These are phyloP conservation scores for Anser brachyrhynchus DNA, from an alignment of 2,113 vertebrate genomes.

Conservation along the genomic window DNA sequence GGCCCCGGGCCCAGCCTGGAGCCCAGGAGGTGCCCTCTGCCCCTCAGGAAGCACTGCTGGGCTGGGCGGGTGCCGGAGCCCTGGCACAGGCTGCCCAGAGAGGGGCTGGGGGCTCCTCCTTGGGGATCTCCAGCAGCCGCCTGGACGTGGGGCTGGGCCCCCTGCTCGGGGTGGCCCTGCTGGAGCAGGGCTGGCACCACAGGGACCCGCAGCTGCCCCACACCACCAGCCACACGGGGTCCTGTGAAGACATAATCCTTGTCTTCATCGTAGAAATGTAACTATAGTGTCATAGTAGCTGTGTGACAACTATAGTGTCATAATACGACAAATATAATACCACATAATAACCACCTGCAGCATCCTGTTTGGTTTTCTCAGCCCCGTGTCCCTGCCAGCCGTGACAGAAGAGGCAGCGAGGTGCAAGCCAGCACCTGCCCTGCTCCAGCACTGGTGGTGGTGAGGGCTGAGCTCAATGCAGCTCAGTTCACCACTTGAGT, in stretches of 20 bases:
- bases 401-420: background rate
- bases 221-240: too few relatives aligned
- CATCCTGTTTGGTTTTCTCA: background rate
- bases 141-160: too few relatives aligned
- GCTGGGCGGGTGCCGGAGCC: too few relatives aligned
- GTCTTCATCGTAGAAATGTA: background rate
- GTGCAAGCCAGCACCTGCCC: rapidly evolving
- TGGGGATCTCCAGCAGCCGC: too few relatives aligned
- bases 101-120: too few relatives aligned
- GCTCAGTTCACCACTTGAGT: rapidly evolving
- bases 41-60: too few relatives aligned
- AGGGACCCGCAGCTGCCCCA: too few relatives aligned
- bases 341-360: background rate
- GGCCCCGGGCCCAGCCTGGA: too few relatives aligned
- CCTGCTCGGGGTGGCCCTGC: too few relatives aligned
- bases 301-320: background rate
- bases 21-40: too few relatives aligned
- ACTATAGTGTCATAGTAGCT: background rate
- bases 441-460: rapidly evolving
- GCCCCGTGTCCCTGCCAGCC: rapidly evolving
- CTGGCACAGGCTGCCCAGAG: too few relatives aligned
- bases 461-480: background rate
- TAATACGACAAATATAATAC: background rate
- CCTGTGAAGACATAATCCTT: background rate
- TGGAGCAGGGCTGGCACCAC: too few relatives aligned